These are phyloP conservation scores for Eumeta japonica DNA, from an alignment of 1,140 invertebrate genomes.

Conservation along the genomic window DNA sequence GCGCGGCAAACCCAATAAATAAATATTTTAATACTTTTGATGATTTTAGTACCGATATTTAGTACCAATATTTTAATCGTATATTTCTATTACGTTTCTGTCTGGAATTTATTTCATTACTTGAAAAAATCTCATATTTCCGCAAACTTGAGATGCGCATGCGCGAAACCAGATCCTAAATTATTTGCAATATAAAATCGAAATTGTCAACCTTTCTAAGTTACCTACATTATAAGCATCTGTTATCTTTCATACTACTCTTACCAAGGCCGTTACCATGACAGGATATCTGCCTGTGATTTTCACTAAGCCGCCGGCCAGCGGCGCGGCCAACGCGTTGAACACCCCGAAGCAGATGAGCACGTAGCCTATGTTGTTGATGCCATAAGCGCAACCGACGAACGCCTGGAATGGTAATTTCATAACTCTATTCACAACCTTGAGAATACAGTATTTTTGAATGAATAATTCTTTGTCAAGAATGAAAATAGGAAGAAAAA, in stretches of 20 bases:
- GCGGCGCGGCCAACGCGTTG: conserved; percentile 78
- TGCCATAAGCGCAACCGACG: conserved; percentile 85
- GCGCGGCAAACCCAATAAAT: too few relatives aligned
- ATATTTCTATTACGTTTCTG: too few relatives aligned
- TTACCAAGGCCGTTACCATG: conserved; percentile 69
- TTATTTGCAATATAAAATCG: neutral
- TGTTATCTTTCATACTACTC: conserved; percentile 6
- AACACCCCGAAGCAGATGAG: conserved; percentile 88
- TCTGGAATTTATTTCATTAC: too few relatives aligned
- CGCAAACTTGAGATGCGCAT: neutral
- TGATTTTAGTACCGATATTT: too few relatives aligned
- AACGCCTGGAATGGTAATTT: conserved; percentile 78
- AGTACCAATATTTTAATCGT: too few relatives aligned
- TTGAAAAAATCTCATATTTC: too few relatives aligned
- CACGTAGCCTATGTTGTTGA: conserved; percentile 86
- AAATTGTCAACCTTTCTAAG: neutral
- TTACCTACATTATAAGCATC: neutral
- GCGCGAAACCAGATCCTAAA: neutral
- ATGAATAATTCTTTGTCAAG: neutral
- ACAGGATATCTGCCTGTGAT: conserved; percentile 75
- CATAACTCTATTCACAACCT: neutral
- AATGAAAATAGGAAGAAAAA: too few relatives aligned
- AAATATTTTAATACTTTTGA: too few relatives aligned
- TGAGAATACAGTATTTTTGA: conserved; percentile 2
- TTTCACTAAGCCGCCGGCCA: conserved; percentile 78